These are phyloP conservation scores for Campopleginae sp. DNA, from an alignment of 2,888 invertebrate species.

Conservation along the genomic window DNA sequence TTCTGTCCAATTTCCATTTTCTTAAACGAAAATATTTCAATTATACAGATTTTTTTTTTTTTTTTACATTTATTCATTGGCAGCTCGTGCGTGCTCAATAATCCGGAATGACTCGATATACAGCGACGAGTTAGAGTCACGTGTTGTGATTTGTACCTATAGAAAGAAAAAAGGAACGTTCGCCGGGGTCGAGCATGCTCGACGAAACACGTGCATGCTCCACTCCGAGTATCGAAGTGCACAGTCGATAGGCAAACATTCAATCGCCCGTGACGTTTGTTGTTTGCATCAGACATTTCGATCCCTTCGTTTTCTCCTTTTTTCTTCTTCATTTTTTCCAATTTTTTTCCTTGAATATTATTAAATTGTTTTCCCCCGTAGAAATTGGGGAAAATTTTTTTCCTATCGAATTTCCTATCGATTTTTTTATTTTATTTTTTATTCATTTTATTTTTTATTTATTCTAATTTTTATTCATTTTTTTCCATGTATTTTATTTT, in stretches of 20 bases:
- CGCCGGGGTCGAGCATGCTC: constrained; percentile 59
- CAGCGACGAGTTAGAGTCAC: constrained; percentile 38
- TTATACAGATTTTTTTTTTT: background rate
- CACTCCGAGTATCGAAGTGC: constrained; percentile 20
- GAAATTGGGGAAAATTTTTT: too few species aligned
- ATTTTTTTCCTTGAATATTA: background rate
- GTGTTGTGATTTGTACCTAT: constrained; percentile 49
- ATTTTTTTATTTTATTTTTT: too few species aligned
- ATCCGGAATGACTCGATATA: constrained; percentile 10
- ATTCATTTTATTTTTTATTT: too few species aligned
- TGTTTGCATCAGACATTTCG: background rate
- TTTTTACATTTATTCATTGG: background rate
- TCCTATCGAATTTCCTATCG: background rate
- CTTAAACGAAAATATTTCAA: background rate
- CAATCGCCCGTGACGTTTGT: constrained; percentile 8
- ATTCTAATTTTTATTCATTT: too few species aligned
- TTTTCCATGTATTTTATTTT: too few species aligned
- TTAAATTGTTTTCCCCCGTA: too few species aligned
- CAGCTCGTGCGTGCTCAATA: constrained; percentile 35
- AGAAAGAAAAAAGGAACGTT: constrained; percentile 19
- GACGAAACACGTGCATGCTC: constrained; percentile 65
- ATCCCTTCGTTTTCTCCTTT: constrained; percentile 20
- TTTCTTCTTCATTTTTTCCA: background rate
- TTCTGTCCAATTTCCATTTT: background rate
- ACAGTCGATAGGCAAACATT: constrained; percentile 2